Base-by-base conservation (phyloP, 2,797 vertebrate genomes). In the Sebastes aleutianus region DNA sequence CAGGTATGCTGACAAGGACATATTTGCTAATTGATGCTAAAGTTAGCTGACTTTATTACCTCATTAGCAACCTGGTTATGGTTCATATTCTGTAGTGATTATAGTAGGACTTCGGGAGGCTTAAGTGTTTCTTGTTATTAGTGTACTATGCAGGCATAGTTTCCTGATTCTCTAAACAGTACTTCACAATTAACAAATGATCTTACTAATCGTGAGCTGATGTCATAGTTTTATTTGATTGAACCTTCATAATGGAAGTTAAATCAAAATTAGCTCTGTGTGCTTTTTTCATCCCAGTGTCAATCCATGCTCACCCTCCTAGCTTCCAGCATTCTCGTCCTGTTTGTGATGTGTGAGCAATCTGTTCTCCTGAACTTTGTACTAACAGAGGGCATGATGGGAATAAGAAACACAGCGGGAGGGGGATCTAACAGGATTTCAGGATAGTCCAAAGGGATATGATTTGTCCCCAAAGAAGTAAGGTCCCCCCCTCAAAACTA, bases 361-460 rank as follows among this genome's bases (percentile, higher is more conserved):
- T 31, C 18, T 66, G 43, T 39, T 79, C 18, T 24, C 7, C 67
- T 78, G 22, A 66, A 74, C 69, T 79, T 68, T 50, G 57, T 9
- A 36, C 16, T 53, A 22, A 80, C 65, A 73, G 47, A 62, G 54
- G 20, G 29, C 26, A 76, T 24, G 57, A 29, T 36, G 57, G 47
- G 56, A 58, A 67, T 32, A 22, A 67, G 18, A 62, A 39, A 62
- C 63, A 53, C 7, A 22, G 62, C 32, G 34, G 34, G 78, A 24
- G n/a, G 43, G 26, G 26, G 68, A 70, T 86, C 31, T 64, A 73
- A 67, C 16, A 74, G 70, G 77, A 75, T 47, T 73, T 84, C 70
- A 67, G 77, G 26, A 31, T 9, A 4, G 22, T 53, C 61, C 39
- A 29, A 13, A 66, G 34, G 64, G 69, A 79, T 64, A 65, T 53